phyloP scores from a whole-genome alignment of 2,888 invertebrate species.

The Cantharis rustica region DNA sequence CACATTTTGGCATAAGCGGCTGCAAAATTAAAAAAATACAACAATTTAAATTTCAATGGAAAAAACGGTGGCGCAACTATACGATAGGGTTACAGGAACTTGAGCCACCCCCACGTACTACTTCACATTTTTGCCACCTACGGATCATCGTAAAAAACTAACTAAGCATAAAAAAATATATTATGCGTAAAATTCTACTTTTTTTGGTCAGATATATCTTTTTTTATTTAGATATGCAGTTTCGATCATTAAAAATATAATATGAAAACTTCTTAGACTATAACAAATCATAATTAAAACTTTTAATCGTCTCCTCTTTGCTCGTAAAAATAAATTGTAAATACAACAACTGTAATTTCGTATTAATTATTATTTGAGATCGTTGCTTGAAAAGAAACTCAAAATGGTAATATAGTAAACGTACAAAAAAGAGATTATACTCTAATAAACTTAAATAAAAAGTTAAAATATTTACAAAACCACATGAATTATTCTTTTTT shows the following conservation, averaged over 20 bases:
- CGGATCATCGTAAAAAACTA: slow-evolving; percentile 38
- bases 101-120: slow-evolving; percentile 1
- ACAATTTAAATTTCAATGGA: background rate
- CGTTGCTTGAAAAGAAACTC: slow-evolving; percentile 24
- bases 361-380: slow-evolving; percentile 22
- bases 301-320: background rate
- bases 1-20: background rate
- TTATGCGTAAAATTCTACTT: slow-evolving; percentile 32
- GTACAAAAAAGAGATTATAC: slow-evolving; percentile 17
- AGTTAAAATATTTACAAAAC: slow-evolving; percentile 30
- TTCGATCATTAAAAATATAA: slow-evolving; percentile 33
- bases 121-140: slow-evolving; percentile 12
- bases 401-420: slow-evolving; percentile 24
- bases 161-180: slow-evolving; percentile 52
- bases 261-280: slow-evolving; percentile 13
- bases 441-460: slow-evolving; percentile 10
- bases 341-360: background rate
- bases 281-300: slow-evolving; percentile 2
- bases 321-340: background rate
- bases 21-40: background rate
- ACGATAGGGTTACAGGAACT: slow-evolving; percentile 18
- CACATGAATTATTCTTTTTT: background rate
- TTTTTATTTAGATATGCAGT: slow-evolving; percentile 44
- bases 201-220: slow-evolving; percentile 44
- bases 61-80: background rate